Evolutionary conservation across 64 coral and sea anemone species (phyloP), one percentile per base, ranked within the genome.

Genomic region (Stichodactyla mertensii): DNA sequence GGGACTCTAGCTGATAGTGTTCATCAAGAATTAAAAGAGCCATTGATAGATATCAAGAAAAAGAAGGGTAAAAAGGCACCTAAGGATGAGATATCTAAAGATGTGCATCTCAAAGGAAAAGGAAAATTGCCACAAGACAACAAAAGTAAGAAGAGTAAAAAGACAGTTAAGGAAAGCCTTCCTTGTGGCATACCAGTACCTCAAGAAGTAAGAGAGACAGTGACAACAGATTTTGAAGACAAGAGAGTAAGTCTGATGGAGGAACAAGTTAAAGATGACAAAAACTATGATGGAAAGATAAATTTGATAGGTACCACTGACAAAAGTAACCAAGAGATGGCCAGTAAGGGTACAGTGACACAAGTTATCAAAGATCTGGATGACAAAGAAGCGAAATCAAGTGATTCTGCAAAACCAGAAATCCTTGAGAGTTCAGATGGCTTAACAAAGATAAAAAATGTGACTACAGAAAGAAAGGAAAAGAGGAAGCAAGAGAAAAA

Each of bases 121-220:
- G 26, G 12, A 31, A 31, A 26, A 74, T 27, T n/a, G 69, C 6
- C 2, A 4, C 24, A 26, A 74, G 22, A 74, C 12, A 31, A 8
- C 24, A 74, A 74, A 11, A 74, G 27, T 5, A 74, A 74, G 69
- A 74, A 74, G 24, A 74, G 69, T 74, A 74, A 74, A 74, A 74
- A 74, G 69, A 14, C 24, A 3, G 24, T 1, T 26, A 74, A 74
- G 7, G 56, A 58, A 58, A 58, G 14, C 8, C 9, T 15, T 58
- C 23, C 69, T 28, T n/a, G 11, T 28, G 10, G 36, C 9, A 13
- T 10, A 0, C 8, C 24, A 11, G 0, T 74, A 27, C n/a, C 36
- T 45, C 36, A 45, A 45, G 36, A 28, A 28, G 2, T 12, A 2
- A 28, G 10, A 36, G 23, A 31, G 23, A 28, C 10, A 27, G 20